Percentiles rank a stretch among this genome's conserved stretches.
Evolutionary conservation across 2,797 vertebrate species (phyloP).

Genomic region (Acrossocheilus fasciatus): DNA sequence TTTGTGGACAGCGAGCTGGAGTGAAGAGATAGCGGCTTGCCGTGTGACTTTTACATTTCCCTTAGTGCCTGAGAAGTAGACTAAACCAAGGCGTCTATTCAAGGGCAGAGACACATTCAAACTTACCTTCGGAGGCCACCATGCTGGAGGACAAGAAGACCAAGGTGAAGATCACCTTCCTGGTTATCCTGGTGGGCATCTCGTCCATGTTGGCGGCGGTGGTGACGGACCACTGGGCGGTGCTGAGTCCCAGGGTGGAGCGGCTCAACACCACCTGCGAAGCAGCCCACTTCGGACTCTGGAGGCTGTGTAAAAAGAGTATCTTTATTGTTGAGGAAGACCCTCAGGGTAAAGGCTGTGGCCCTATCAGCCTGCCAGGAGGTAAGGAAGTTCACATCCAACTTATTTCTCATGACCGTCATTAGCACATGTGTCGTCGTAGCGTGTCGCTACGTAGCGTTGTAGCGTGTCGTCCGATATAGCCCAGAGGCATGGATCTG

Average conservation of each 20-base stretch:
- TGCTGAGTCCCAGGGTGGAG: constrained; percentile 88
- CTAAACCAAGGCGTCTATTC: neutral
- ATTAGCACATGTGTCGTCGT: neutral
- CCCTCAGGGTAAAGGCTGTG: constrained; percentile 80
- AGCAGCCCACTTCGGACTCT: constrained; percentile 94
- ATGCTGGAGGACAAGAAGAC: constrained; percentile 86
- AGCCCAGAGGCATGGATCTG: constrained; percentile 3
- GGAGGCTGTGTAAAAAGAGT: constrained; percentile 91
- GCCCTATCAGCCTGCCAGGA: constrained; percentile 88
- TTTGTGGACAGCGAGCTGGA: constrained; percentile 65
- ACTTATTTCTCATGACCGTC: neutral
- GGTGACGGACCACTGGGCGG: constrained; percentile 95
- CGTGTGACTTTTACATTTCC: constrained; percentile 40
- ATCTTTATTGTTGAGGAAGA: constrained; percentile 80
- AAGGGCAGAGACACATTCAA: neutral
- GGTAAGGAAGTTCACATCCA: constrained; percentile 77
- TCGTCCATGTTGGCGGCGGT: constrained; percentile 87
- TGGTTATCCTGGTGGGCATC: constrained; percentile 86
- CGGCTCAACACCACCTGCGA: constrained; percentile 86
- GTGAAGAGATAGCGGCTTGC: constrained; percentile 61
- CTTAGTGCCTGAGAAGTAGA: constrained; percentile 22
- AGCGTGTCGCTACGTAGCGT: no score
- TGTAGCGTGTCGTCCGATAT: neutral
- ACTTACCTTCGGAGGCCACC: constrained; percentile 6
- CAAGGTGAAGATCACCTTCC: constrained; percentile 88